Evolutionary conservation across 2,888 invertebrate species (phyloP), one percentile per base, ranked within the genome.

Genomic region (Spisula solida): DNA sequence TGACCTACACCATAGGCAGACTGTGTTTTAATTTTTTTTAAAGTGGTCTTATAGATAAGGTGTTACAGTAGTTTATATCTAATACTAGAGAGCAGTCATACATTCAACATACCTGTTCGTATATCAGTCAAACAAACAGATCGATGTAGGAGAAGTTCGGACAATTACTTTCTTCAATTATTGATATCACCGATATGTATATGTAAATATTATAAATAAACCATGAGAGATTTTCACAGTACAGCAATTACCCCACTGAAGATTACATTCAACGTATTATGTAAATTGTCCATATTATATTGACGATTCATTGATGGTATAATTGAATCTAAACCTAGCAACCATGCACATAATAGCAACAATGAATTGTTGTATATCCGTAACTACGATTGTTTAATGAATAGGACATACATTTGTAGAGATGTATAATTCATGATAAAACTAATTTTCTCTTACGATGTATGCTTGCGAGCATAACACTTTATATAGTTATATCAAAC

Each of bases 331-430:
- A 48, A 20, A 6, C 55, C 48, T 81, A 56, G 82, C 60, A 56
- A 82, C 82, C 25, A 12, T 82, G 56, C 56, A 82, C 55, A 82
- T 55, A 55, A 51, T 31, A 82, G 48, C 20, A 82, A 29, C 10
- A n/a, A 1, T 66, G 56, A n/a, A n/a, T n/a, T 56, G n/a, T 56
- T 56, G 60, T 25, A n/a, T 66, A 25, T 25, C 25, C 31, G 25
- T 18, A 29, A 14, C 78, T 78, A 78, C 31, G 18, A 31, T n/a
- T 14, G 55, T 29, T 82, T 31, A 34, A 66, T 66, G 60, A 25
- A 66, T 51, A 51, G 51, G 14, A 4, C 14, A 51, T 51, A 51
- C 16, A 8, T 12, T 47, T 47, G n/a, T n/a, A n/a, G n/a, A 41
- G 41, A 41, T 5, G 41, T 41, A 41, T 41, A 41, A 51, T 51